Conservation (phyloP, 2,113 vertebrate species). For the Anser cygnoides region DNA sequence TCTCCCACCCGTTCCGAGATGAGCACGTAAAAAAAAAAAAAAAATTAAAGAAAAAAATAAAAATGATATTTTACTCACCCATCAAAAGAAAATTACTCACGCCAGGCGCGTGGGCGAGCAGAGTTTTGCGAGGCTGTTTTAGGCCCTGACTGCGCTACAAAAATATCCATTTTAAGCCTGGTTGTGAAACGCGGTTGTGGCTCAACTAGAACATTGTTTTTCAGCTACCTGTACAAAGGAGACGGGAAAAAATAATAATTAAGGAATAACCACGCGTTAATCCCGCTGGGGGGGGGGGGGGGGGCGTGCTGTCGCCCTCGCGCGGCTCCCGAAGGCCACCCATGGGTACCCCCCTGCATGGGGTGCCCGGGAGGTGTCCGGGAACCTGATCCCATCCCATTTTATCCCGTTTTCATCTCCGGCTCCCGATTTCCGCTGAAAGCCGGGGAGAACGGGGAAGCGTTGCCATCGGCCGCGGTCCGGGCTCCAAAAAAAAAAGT, state of each 20-base stretch:
- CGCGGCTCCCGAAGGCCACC: background rate
- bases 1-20: slow-evolving; percentile 64
- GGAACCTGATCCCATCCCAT: background rate
- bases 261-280: background rate
- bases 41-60: background rate
- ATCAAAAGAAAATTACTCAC: slow-evolving; percentile 76
- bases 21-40: slow-evolving; percentile 32
- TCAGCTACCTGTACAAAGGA: slow-evolving; percentile 7
- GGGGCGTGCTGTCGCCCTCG: background rate
- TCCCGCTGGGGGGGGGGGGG: rapidly evolving
- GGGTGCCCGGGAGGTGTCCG: background rate
- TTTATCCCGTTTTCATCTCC: background rate
- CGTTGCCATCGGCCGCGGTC: rapidly evolving
- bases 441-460: background rate
- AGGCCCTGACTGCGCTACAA: slow-evolving; percentile 71
- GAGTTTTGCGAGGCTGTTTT: slow-evolving; percentile 71
- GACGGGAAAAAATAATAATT: background rate
- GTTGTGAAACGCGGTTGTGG: slow-evolving; percentile 61
- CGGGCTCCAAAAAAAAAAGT: background rate
- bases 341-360: too few species aligned
- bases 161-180: slow-evolving; percentile 65
- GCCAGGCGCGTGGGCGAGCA: slow-evolving; percentile 67
- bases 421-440: background rate
- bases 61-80: slow-evolving; percentile 73
- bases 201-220: background rate